A percentile compares a stretch with the other conserved stretches of the same genome.
Conservation (phyloP, 2,113 vertebrate species). For the Cyprinus carpio region DNA sequence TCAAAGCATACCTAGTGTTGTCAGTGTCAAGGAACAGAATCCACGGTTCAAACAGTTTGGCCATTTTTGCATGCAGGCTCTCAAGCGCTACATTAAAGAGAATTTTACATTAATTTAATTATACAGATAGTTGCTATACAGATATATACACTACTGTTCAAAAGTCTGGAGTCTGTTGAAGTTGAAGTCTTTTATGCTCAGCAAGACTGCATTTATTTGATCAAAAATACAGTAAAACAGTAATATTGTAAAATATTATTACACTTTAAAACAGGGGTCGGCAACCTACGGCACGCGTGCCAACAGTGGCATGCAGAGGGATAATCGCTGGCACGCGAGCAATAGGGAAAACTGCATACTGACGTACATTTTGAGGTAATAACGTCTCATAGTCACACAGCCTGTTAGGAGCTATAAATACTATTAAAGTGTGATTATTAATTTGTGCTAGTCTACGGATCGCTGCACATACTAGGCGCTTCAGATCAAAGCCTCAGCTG, state of each 20-base stretch:
- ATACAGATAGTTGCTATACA: neutral
- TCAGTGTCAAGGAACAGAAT: slow-evolving; percentile 86
- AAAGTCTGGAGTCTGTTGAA: neutral
- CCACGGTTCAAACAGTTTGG: slow-evolving; percentile 91
- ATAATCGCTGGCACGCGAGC: too few relatives aligned
- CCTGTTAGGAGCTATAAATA: too few relatives aligned
- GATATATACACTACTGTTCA: neutral
- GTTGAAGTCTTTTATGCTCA: neutral
- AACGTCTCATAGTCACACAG: too few relatives aligned
- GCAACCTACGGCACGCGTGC: too few relatives aligned
- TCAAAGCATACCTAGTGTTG: slow-evolving; percentile 76
- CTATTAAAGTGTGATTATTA: too few relatives aligned
- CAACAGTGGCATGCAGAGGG: too few relatives aligned
- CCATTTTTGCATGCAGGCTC: slow-evolving; percentile 79
- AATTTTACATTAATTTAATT: neutral
- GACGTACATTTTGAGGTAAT: too few relatives aligned
- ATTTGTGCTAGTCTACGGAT: too few relatives aligned
- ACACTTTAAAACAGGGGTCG: too few relatives aligned
- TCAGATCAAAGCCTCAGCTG: too few relatives aligned
- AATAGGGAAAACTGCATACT: too few relatives aligned
- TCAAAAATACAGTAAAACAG: neutral
- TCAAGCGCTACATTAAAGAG: slow-evolving; percentile 76
- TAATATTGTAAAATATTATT: neutral
- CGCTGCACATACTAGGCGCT: too few relatives aligned
- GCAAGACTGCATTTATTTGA: neutral